Conservation (phyloP, 1,140 invertebrate species). For the Philotrypesis tridentata region DNA sequence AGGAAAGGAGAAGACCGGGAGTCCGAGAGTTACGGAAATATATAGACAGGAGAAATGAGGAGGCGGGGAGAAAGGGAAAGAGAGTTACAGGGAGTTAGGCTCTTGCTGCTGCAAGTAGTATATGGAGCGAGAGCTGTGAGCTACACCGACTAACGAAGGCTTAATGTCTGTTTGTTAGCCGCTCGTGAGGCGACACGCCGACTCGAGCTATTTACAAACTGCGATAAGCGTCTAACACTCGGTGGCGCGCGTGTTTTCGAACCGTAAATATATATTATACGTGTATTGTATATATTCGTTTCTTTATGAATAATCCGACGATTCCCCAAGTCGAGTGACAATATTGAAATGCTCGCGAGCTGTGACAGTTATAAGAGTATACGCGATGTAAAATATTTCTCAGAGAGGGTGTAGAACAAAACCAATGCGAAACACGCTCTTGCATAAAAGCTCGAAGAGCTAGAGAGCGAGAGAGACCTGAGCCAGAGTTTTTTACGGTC, state of each 20-base stretch:
- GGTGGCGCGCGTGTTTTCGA: not conserved
- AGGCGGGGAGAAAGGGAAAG: not conserved
- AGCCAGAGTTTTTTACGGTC: constrained; percentile 32
- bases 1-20: constrained; percentile 31
- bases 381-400: constrained; percentile 27
- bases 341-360: too few species aligned
- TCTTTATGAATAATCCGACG: not conserved
- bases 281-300: not conserved
- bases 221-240: too few species aligned
- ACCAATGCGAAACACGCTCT: constrained; percentile 7
- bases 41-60: not conserved
- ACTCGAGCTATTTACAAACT: not conserved
- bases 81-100: not conserved
- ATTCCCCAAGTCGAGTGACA: too few species aligned
- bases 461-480: too few species aligned
- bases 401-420: constrained; percentile 8
- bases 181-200: too few species aligned
- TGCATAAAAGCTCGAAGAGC: not conserved
- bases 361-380: not conserved
- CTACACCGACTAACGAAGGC: not conserved
- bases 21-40: constrained; percentile 6
- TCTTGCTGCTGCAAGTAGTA: not conserved
- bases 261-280: not conserved
- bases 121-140: not conserved
- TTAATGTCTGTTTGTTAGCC: not conserved